Evolutionary conservation across 1,140 invertebrate species (phyloP).

Genomic region (Drosophila sechellia): DNA sequence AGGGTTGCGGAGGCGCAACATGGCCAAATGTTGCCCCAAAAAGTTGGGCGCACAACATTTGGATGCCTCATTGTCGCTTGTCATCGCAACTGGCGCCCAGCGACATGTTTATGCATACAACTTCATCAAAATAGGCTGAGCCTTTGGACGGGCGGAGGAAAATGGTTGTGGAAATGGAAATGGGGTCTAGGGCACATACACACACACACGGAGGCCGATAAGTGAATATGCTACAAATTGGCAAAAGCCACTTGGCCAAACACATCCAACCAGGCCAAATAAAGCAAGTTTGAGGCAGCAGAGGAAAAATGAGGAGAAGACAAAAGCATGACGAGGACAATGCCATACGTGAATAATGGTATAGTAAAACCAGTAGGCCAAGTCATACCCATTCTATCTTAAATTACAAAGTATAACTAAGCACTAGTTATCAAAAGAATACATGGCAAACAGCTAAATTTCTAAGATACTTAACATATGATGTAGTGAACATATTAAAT

Average conservation of each 20-base stretch:
- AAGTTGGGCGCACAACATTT: conserved; percentile 44
- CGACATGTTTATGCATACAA: conserved; percentile 82
- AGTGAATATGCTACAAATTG: conserved; percentile 79
- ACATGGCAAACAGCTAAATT: too few species aligned
- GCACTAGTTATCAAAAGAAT: too few species aligned
- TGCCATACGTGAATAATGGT: conserved; percentile 1
- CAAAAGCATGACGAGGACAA: conserved; percentile 55
- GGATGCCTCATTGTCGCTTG: conserved; percentile 75
- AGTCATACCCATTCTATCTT: neutral
- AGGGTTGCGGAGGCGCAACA: conserved; percentile 34
- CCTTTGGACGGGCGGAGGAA: conserved; percentile 6
- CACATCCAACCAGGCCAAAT: conserved; percentile 14
- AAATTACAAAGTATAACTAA: neutral
- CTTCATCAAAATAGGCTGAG: conserved; percentile 76
- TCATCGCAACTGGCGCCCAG: conserved; percentile 75
- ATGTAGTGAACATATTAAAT: too few species aligned
- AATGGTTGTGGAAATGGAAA: conserved; percentile 4
- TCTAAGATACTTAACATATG: too few species aligned
- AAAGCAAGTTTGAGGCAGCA: conserved; percentile 3
- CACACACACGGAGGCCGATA: conserved; percentile 50
- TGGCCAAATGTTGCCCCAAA: conserved; percentile 61
- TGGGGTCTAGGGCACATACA: conserved; percentile 24
- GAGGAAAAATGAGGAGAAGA: conserved; percentile 22
- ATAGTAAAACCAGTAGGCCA: neutral
- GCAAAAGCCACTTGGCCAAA: conserved; percentile 56